Evolutionary conservation across 2,113 vertebrate species (phyloP), one percentile per base, ranked within the genome.

Genomic region (Sprattus sprattus): DNA sequence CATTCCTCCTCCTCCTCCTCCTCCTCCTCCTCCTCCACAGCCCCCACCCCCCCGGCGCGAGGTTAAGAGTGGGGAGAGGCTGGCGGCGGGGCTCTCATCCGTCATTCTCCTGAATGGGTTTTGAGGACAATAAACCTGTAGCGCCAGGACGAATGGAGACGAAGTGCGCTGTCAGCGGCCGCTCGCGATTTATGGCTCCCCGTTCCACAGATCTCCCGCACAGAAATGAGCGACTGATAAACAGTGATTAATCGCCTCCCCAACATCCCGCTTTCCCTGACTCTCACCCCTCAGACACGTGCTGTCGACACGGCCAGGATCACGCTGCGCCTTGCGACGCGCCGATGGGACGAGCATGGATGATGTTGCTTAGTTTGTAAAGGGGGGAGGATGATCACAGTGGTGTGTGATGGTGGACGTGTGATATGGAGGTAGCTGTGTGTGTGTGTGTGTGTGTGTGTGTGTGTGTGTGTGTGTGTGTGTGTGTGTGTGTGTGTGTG

Each of bases 81-180:
- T 89, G 90, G 89, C 88, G 86, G 84, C 88, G 89, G 92, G 71
- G 71, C 93, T 89, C 93, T 94, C 95, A 96, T 96, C 95, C 92
- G 94, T 96, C 95, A 95, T 95, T 94, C 93, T 94, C 92, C 92
- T 94, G 95, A 95, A 95, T 94, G 93, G 94, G 94, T 95, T 96
- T 95, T 95, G 94, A 95, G 95, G 94, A 95, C 94, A 95, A 95
- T 95, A 95, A 95, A 95, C 94, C 94, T 94, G 95, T 95, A 94
- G 95, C 93, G 89, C 93, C 92, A 90, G 93, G 94, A 94, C 93
- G 95, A 95, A 95, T 95, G 94, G 95, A 95, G 95, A 95, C 94
- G 91, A 92, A 95, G 94, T 95, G 93, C 82, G 92, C 93, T 95
- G 95, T 95, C 95, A 95, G 87, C 89, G 71, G 25, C 71, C 82